Evolutionary conservation across 2,113 vertebrate genomes (phyloP).

Genomic region (Melierax canorus): DNA sequence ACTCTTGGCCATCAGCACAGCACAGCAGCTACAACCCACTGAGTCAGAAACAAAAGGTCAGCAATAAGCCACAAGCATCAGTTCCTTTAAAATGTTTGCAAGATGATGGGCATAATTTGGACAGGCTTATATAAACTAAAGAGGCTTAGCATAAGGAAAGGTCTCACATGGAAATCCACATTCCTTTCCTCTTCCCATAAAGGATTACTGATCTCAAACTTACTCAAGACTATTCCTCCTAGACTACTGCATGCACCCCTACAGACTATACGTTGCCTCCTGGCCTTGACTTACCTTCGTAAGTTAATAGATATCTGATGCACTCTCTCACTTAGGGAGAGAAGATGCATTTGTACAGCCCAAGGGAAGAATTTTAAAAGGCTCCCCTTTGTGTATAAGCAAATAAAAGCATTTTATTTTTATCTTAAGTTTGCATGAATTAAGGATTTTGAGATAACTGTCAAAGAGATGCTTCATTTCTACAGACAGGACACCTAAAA

Average conservation of each 20-base stretch:
- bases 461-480: not conserved
- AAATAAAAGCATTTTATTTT: not conserved
- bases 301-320: not conserved
- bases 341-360: not conserved
- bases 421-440: not conserved
- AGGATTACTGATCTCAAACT: not conserved
- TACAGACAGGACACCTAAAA: not conserved
- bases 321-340: not conserved
- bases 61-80: not conserved
- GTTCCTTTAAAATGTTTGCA: not conserved
- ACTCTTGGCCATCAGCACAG: not conserved
- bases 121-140: not conserved
- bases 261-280: not conserved
- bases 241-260: not conserved
- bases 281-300: not conserved
- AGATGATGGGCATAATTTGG: not conserved
- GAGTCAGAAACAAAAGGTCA: not conserved
- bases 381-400: not conserved
- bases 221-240: not conserved
- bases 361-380: not conserved
- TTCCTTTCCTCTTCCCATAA: not conserved
- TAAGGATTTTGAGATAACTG: not conserved
- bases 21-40: not conserved
- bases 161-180: accelerated
- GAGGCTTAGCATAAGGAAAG: not conserved